A percentile compares a stretch with the other conserved stretches of the same genome.
phyloP scores from a whole-genome alignment of 2,113 vertebrate genomes.

The Sylvilagus bachmani region DNA sequence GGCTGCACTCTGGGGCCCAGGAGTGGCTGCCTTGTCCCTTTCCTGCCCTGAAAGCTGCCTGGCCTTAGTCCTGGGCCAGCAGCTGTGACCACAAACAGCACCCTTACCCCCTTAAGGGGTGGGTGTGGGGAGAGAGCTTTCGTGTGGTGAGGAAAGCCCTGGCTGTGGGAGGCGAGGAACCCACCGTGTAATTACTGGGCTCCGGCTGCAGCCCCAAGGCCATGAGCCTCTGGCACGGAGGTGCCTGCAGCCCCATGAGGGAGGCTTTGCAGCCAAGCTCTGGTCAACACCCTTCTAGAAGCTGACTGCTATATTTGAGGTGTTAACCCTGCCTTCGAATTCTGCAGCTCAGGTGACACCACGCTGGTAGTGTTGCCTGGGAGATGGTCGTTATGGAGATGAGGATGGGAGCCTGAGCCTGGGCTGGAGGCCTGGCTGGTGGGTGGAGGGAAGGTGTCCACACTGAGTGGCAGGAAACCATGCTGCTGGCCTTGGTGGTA shows the following conservation, averaged over 20 bases:
- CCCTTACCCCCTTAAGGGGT: neutral
- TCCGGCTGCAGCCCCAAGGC: neutral
- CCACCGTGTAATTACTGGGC: neutral
- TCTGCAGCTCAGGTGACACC: slow-evolving; percentile 7
- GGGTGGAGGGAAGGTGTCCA: neutral
- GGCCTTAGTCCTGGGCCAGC: neutral
- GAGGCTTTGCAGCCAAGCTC: neutral
- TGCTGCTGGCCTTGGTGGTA: neutral
- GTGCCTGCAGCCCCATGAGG: too few relatives aligned
- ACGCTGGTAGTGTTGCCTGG: neutral
- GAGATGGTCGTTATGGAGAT: neutral
- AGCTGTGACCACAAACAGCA: slow-evolving; percentile 13
- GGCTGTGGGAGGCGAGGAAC: neutral
- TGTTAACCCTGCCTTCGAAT: neutral
- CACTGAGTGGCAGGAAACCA: neutral
- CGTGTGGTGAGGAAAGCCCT: neutral
- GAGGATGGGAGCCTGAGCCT: neutral
- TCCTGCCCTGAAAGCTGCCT: neutral
- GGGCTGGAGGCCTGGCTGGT: neutral
- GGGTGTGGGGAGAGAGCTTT: neutral
- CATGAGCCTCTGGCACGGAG: neutral
- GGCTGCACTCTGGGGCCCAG: neutral
- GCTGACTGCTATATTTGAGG: neutral
- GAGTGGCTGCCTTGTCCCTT: neutral
- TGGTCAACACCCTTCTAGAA: neutral